Percentiles rank a stretch among this genome's conserved stretches.
Evolutionary conservation across 2,888 invertebrate species (phyloP).

Genomic region (Anoplius nigerrimus): DNA sequence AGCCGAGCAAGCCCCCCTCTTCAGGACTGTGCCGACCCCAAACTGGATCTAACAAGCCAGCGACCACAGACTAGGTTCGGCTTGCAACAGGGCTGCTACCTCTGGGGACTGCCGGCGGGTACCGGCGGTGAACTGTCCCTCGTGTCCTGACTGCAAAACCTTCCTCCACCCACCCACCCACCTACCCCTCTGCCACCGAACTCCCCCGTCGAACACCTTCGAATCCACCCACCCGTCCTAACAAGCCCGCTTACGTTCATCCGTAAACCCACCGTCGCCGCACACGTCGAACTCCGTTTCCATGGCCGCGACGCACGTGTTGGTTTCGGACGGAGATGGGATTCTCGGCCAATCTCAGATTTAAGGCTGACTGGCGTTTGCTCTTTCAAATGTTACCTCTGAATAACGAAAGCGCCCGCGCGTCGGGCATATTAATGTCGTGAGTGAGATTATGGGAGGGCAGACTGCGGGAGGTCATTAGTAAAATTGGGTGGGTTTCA

Average conservation of each 20-base stretch:
- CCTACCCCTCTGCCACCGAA: too few species aligned
- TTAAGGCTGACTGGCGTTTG: too few species aligned
- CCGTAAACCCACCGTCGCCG: conserved; percentile 40
- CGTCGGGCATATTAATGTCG: too few species aligned
- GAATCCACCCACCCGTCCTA: conserved; percentile 48
- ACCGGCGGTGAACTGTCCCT: conserved; percentile 54
- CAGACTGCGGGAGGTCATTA: too few species aligned
- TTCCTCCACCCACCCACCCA: neutral
- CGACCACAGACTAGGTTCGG: conserved; percentile 65
- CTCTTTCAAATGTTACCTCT: too few species aligned
- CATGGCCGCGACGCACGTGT: conserved; percentile 19
- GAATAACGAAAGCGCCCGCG: too few species aligned
- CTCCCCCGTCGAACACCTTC: conserved; percentile 50
- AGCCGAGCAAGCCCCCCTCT: conserved; percentile 21
- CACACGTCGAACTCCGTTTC: conserved; percentile 24
- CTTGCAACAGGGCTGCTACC: conserved; percentile 60
- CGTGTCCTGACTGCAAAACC: conserved; percentile 50
- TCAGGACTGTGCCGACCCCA: conserved; percentile 51
- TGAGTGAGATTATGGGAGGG: too few species aligned
- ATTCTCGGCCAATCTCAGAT: too few species aligned
- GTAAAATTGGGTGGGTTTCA: too few species aligned
- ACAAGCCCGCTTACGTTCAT: conserved; percentile 57
- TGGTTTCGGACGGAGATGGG: neutral
- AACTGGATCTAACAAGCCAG: conserved; percentile 68
- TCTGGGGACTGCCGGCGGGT: conserved; percentile 56